Evolutionary conservation across 2,113 vertebrate genomes (phyloP), one percentile per base, ranked within the genome.

Genomic region (Oreochromis niloticus): DNA sequence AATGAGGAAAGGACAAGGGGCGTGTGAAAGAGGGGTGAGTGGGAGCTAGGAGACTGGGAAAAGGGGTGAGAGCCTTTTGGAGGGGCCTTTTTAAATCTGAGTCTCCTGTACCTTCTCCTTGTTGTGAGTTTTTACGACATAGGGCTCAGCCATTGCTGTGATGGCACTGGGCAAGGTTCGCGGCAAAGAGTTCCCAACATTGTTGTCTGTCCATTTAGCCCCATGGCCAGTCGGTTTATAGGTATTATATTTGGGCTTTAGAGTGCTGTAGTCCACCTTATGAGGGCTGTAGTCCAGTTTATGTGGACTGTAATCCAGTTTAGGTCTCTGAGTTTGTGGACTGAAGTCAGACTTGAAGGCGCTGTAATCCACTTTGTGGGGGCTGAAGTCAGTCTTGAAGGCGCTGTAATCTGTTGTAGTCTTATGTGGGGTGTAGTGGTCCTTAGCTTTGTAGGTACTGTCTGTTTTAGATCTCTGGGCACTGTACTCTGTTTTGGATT

Each of bases 41-140:
- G 61, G 79, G 87, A 88, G 41, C 83, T 34, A 59, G 56, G 86
- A 84, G 19, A 66, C 79, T 90, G 61, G 80, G 84, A 39, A 75
- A 90, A 83, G 30, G 27, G 36, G 17, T 52, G 56, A 83, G 50
- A 73, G 82, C 68, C 54, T 83, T 81, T 73, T 89, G 71, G 63
- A 39, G 43, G 50, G 48, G 56, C 19, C 34, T 63, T 87, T 50
- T 97, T 97, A 99, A 95, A 99, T 99, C 95, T 99, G 98, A 93
- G 98, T 99, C 95, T 99, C 98, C 97, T 99, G 98, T 91, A 99
- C 98, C 94, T 99, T 99, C 90, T 99, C 98, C 97, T 99, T 99
- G 92, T 96, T 96, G 89, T 99, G 98, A 97, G 98, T 98, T 96
- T 98, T 98, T 95, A 98, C 97, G 91, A 97, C 95, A 88, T 97